phyloP scores from a whole-genome alignment of 2,113 vertebrate species.

The Rhodinocichla rosea region DNA sequence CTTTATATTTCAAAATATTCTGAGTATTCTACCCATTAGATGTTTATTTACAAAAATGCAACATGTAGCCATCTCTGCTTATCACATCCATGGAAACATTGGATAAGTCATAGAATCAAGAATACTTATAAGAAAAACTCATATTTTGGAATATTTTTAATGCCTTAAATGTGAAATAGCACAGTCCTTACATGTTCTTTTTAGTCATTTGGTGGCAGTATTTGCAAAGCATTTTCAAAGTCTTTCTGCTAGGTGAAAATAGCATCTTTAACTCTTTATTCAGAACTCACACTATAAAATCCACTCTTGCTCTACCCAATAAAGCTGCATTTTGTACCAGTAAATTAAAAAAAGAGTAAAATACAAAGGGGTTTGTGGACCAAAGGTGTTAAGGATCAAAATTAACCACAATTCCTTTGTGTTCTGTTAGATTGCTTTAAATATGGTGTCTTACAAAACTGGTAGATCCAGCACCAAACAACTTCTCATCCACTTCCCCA shows the following conservation, averaged over 20 bases:
- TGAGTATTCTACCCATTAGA: not conserved
- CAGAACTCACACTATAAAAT: not conserved
- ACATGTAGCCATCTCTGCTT: not conserved
- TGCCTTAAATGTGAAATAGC: not conserved
- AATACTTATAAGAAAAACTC: not conserved
- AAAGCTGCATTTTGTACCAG: not conserved
- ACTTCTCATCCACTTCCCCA: rapidly evolving
- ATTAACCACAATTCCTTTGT: not conserved
- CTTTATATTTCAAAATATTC: not conserved
- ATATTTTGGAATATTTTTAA: not conserved
- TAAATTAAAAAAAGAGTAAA: not conserved
- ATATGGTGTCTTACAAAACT: not conserved
- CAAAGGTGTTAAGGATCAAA: not conserved
- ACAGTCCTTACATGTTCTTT: not conserved
- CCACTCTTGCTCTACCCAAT: not conserved
- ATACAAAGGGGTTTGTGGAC: not conserved
- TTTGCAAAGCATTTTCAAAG: not conserved
- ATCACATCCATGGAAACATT: not conserved
- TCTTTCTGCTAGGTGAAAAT: not conserved
- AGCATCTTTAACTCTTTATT: not conserved
- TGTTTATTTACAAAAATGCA: not conserved
- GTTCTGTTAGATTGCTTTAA: not conserved
- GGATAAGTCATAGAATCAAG: not conserved
- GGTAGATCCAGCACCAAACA: not conserved
- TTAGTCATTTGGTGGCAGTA: not conserved